These are phyloP conservation scores for Gibbula magus DNA, from an alignment of 2,888 invertebrate species.

Conservation along the genomic window DNA sequence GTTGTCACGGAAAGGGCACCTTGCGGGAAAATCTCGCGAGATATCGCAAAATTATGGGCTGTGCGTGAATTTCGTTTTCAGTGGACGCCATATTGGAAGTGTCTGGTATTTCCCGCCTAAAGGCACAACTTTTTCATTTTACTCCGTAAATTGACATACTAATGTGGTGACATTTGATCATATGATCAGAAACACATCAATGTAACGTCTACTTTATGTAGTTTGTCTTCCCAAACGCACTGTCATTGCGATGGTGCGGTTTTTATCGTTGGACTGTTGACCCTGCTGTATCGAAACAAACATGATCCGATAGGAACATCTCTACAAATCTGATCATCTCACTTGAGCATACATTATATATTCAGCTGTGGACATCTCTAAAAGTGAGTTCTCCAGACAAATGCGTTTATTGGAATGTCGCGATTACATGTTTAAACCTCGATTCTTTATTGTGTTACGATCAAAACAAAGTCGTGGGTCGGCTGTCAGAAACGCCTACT, in stretches of 20 bases:
- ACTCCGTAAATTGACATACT: not conserved
- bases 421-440: not conserved
- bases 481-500: slow-evolving; percentile 17
- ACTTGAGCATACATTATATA: not conserved
- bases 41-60: slow-evolving; percentile 42
- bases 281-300: slow-evolving; percentile 10
- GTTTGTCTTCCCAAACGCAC: slow-evolving; percentile 1
- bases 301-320: slow-evolving; percentile 15
- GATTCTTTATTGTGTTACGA: not conserved
- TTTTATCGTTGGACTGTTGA: slow-evolving; percentile 8
- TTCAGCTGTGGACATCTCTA: slow-evolving; percentile 7
- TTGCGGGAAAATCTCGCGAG: slow-evolving; percentile 35
- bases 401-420: not conserved
- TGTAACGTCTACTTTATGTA: slow-evolving; percentile 6
- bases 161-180: slow-evolving; percentile 9
- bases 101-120: slow-evolving; percentile 59
- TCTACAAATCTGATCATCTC: not conserved
- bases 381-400: slow-evolving; percentile 1
- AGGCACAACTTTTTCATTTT: slow-evolving; percentile 22
- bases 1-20: slow-evolving; percentile 19
- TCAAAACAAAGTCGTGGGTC: not conserved
- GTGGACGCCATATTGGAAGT: slow-evolving; percentile 62
- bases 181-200: slow-evolving; percentile 22
- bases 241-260: slow-evolving; percentile 11
- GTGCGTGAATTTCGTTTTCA: slow-evolving; percentile 43